phyloP scores from a whole-genome alignment of 2,888 invertebrate species.

The Epinotia demarniana region DNA sequence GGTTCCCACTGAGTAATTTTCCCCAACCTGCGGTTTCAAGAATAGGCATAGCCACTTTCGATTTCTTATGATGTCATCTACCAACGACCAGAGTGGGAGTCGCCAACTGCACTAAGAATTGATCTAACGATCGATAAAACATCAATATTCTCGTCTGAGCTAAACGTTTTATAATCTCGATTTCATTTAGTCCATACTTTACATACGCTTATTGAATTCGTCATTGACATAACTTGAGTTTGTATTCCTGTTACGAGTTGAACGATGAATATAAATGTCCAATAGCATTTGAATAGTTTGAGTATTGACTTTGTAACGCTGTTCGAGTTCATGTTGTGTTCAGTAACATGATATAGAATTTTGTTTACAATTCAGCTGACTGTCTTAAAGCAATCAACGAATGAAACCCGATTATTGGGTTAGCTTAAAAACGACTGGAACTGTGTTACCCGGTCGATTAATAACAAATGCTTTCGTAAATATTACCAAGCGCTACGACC shows the following conservation, averaged over 20 bases:
- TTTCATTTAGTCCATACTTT: conserved; percentile 15
- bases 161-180: conserved; percentile 37
- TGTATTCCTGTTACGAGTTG: conserved; percentile 21
- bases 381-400: conserved; percentile 11
- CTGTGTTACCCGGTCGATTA: conserved; percentile 22
- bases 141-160: conserved; percentile 21
- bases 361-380: conserved; percentile 14
- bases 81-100: conserved; percentile 55
- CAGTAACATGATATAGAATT: conserved; percentile 2
- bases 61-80: conserved; percentile 73
- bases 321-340: conserved; percentile 14
- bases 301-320: conserved; percentile 19
- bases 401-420: conserved; percentile 7
- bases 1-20: conserved; percentile 5
- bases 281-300: conserved; percentile 21
- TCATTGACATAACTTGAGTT: conserved; percentile 28
- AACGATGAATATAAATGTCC: conserved; percentile 28
- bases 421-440: conserved; percentile 18
- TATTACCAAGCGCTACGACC: conserved; percentile 36
- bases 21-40: conserved; percentile 41
- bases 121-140: conserved; percentile 21
- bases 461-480: conserved; percentile 34
- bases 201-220: conserved; percentile 21
- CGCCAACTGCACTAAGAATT: conserved; percentile 48
- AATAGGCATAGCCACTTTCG: conserved; percentile 66